Conservation (phyloP, 2,888 invertebrate species). For the Lasioglossum malachurum region DNA sequence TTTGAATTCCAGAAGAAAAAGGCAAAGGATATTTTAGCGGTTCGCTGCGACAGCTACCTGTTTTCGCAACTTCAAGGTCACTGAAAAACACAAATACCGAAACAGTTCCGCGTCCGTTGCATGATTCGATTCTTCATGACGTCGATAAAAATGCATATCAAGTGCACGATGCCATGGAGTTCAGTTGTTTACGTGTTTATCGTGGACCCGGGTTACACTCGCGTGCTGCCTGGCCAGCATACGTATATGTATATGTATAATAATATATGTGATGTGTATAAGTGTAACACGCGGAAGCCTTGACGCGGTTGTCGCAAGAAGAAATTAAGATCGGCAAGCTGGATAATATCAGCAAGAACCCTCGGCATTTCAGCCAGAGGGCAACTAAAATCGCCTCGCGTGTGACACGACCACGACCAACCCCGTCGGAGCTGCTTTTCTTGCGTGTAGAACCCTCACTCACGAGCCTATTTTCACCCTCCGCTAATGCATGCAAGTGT, state of each 20-base stretch:
- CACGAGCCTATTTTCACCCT: not conserved
- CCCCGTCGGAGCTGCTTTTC: not conserved
- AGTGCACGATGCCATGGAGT: not conserved
- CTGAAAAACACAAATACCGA: not conserved
- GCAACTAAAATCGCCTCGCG: slow-evolving; percentile 42
- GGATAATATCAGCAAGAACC: slow-evolving; percentile 59
- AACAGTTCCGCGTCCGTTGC: not conserved
- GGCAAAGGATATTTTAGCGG: not conserved
- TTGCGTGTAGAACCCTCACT: not conserved
- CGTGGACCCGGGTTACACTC: slow-evolving; percentile 21
- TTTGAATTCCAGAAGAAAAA: not conserved
- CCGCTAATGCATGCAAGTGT: not conserved
- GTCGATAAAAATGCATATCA: slow-evolving; percentile 40
- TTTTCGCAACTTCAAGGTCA: not conserved
- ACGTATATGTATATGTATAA: not conserved
- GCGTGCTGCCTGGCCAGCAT: slow-evolving; percentile 42
- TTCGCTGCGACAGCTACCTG: not conserved
- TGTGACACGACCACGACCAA: slow-evolving; percentile 25
- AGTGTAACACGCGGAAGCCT: slow-evolving; percentile 55
- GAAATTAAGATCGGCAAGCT: slow-evolving; percentile 65
- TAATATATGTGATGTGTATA: slow-evolving; percentile 12
- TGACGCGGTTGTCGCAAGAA: slow-evolving; percentile 53
- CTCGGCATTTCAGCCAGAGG: slow-evolving; percentile 53
- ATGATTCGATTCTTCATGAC: slow-evolving; percentile 3
- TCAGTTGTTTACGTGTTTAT: slow-evolving; percentile 48